Evolutionary conservation across 2,888 invertebrate genomes (phyloP), one percentile per base, ranked within the genome.

Genomic region (Callinectes sapidus): DNA sequence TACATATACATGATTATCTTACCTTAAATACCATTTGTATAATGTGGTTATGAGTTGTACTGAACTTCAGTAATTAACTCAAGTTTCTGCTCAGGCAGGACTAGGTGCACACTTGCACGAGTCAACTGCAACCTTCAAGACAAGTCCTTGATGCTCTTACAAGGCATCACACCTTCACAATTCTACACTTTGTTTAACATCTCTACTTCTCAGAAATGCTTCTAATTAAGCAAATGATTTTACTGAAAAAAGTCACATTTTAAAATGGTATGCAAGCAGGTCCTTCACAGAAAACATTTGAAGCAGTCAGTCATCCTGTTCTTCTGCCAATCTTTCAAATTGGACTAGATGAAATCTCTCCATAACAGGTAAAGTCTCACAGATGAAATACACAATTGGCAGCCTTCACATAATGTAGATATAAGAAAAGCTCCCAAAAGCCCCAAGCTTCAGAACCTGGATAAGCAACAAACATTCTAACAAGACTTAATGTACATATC

Each of bases 371-470:
- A 81, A 81, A 35, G 81, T 3, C 81, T 81, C 81, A 35, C 32
- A 81, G 35, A 81, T 81, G 81, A 81, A 71, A 28, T 13, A 71
- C 13, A 71, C 71, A 71, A 71, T 35, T 35, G 35, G 35, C 35
- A 81, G 35, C 81, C 81, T 32, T 81, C 81, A 81, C 81, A 81
- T 32, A 6, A 23, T 61, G 61, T 61, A 28, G n/a, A 77, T 77
- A 81, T 32, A 32, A 81, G 32, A 81, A 81, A 81, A 35, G 32
- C 35, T 81, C 32, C 71, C 35, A 35, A 32, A 81, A 81, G 35
- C 81, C 81, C 35, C 81, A 81, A 81, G 81, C 81, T 81, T 35
- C 71, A 77, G 28, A 77, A 77, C 28, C n/a, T 28, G 71, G 71
- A 28, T 77, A 77, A 77, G 71, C n/a, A 77, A 77, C 28, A 28